These are phyloP conservation scores for Aplysina aerophoba DNA, from an alignment of 37 sponge, comb jelly and placozoan species.

Conservation along the genomic window DNA sequence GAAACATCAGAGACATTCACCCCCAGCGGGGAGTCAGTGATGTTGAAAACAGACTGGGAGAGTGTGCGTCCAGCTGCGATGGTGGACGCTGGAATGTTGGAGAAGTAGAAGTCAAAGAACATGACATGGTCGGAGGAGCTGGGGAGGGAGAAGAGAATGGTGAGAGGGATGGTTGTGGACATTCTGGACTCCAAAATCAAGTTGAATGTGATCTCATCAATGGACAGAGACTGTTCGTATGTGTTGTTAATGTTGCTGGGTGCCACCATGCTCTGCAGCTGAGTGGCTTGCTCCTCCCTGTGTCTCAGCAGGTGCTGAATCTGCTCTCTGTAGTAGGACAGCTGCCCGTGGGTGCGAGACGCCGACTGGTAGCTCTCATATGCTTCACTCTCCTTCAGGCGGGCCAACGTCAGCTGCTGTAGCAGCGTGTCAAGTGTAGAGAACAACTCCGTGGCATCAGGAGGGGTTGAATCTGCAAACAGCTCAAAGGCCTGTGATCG, in stretches of 20 bases:
- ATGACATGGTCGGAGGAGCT: not conserved
- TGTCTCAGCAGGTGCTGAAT: not conserved
- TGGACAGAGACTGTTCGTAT: not conserved
- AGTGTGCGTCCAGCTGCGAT: not conserved
- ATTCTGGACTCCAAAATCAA: not conserved
- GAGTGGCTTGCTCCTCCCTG: not conserved
- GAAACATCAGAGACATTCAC: no score
- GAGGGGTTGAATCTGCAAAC: not conserved
- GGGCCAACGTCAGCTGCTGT: not conserved
- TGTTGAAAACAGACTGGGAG: not conserved
- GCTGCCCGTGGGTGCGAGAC: not conserved
- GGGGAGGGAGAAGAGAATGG: not conserved
- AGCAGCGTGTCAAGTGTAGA: not conserved
- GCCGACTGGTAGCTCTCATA: not conserved
- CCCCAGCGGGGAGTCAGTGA: not conserved
- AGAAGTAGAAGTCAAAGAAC: constrained; percentile 5
- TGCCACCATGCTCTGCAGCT: not conserved
- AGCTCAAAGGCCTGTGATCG: not conserved
- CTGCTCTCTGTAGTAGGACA: not conserved
- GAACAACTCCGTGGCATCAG: not conserved
- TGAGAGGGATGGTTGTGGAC: constrained; percentile 3
- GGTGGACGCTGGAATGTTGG: not conserved
- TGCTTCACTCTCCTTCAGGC: constrained; percentile 1
- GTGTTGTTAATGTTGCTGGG: not conserved
- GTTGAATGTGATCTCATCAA: not conserved